A percentile compares a stretch with the other conserved stretches of the same genome.
phyloP scores from a whole-genome alignment of 2,113 vertebrate species.

The Misgurnus mizolepis region DNA sequence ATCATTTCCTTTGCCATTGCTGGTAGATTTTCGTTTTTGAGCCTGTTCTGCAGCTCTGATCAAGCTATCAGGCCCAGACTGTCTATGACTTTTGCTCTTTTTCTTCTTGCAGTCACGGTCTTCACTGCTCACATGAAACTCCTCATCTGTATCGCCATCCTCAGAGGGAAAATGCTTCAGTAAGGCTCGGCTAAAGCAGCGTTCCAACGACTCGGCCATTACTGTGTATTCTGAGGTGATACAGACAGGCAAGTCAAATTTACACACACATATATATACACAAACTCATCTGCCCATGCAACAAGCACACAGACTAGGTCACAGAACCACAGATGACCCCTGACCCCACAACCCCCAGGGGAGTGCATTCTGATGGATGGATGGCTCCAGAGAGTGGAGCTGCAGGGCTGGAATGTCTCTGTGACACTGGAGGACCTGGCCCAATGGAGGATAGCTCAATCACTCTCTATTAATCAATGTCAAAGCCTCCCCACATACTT shows the following conservation, averaged over 20 bases:
- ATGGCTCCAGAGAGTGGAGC: constrained; percentile 75
- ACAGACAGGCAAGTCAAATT: constrained; percentile 30
- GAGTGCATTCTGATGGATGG: constrained; percentile 72
- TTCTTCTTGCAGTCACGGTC: constrained; percentile 86
- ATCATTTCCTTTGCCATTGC: constrained; percentile 69
- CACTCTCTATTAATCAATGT: constrained; percentile 81
- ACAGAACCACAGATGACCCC: constrained; percentile 67
- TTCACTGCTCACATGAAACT: constrained; percentile 86
- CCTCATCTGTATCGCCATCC: constrained; percentile 96
- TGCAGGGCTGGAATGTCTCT: constrained; percentile 75
- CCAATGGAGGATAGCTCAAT: constrained; percentile 74
- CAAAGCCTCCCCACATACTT: constrained; percentile 58
- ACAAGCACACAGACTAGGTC: constrained; percentile 66
- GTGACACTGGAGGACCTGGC: constrained; percentile 69
- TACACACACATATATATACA: constrained; percentile 6
- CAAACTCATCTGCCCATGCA: constrained; percentile 43
- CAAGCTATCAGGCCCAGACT: constrained; percentile 77
- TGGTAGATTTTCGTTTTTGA: constrained; percentile 73
- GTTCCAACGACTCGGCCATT: constrained; percentile 94
- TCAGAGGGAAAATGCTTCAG: constrained; percentile 95
- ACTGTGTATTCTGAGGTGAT: constrained; percentile 87
- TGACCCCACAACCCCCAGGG: constrained; percentile 58
- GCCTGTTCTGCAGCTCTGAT: constrained; percentile 77
- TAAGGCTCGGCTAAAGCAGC: constrained; percentile 92
- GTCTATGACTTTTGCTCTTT: constrained; percentile 71